Percentiles rank a stretch among this genome's conserved stretches.
These are phyloP conservation scores for Hippasteria phrygiana DNA, from an alignment of 53 echinoderm and acorn worm genomes.

Conservation along the genomic window DNA sequence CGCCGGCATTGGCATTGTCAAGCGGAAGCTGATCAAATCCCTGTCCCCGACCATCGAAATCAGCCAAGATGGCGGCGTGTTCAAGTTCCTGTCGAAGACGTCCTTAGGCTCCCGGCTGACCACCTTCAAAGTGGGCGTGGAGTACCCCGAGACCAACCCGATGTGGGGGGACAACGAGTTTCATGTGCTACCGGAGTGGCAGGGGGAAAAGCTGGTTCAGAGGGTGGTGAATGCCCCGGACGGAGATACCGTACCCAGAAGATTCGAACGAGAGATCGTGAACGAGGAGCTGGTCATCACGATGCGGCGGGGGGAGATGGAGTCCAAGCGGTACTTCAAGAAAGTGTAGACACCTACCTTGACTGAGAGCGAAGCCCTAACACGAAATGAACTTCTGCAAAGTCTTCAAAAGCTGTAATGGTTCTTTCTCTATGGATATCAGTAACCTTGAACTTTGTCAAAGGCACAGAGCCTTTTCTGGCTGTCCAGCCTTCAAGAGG, in stretches of 20 bases:
- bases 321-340: slow-evolving; percentile 81
- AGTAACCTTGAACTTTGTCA: too few species aligned
- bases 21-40: slow-evolving; percentile 60
- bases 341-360: too few species aligned
- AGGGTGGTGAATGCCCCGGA: slow-evolving; percentile 43
- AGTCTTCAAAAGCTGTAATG: too few species aligned
- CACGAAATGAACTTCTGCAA: too few species aligned
- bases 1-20: slow-evolving; percentile 57
- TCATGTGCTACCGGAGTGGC: slow-evolving; percentile 51
- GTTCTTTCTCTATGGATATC: too few species aligned
- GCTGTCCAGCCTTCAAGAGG: too few species aligned
- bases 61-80: slow-evolving; percentile 68
- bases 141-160: slow-evolving; percentile 61
- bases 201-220: slow-evolving; percentile 73
- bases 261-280: slow-evolving; percentile 74
- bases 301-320: slow-evolving; percentile 73
- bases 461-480: too few species aligned
- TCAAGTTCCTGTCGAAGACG: slow-evolving; percentile 60
- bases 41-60: slow-evolving; percentile 63
- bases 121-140: slow-evolving; percentile 43
- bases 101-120: slow-evolving; percentile 40
- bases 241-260: slow-evolving; percentile 53
- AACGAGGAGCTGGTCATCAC: slow-evolving; percentile 82
- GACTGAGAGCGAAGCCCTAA: too few species aligned
- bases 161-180: slow-evolving; percentile 67